A percentile compares a stretch with the other conserved stretches of the same genome.
phyloP scores from a whole-genome alignment of 2,888 invertebrate genomes.

The Metellina segmentata region DNA sequence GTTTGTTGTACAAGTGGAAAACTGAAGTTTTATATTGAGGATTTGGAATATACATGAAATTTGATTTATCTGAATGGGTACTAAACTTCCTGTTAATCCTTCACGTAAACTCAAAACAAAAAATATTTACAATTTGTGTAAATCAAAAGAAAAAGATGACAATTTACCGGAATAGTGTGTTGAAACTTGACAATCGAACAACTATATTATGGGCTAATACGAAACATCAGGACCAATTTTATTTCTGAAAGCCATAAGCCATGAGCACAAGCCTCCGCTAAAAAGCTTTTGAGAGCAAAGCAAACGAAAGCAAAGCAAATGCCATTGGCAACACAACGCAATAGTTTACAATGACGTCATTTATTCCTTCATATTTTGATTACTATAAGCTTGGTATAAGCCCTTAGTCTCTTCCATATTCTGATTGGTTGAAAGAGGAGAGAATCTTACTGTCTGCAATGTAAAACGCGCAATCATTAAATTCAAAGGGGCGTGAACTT shows the following conservation, averaged over 20 bases:
- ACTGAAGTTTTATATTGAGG: too few relatives aligned
- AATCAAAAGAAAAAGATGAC: neutral
- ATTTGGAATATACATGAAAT: too few relatives aligned
- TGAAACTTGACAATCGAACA: slow-evolving; percentile 32
- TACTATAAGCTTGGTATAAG: neutral
- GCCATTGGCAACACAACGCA: slow-evolving; percentile 53
- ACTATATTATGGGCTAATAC: neutral
- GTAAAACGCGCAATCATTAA: neutral
- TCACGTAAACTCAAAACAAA: neutral
- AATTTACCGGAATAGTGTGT: neutral
- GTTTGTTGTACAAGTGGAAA: too few relatives aligned
- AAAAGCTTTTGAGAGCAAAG: neutral
- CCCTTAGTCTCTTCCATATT: neutral
- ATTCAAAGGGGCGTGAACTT: neutral
- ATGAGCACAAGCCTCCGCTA: slow-evolving; percentile 27
- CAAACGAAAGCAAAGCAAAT: slow-evolving; percentile 42
- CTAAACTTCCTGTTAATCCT: neutral
- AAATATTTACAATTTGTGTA: neutral
- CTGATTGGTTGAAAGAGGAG: neutral
- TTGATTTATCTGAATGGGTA: neutral
- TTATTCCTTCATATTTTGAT: neutral
- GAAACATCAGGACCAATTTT: slow-evolving; percentile 37
- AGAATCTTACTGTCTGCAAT: neutral
- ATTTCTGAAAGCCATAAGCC: slow-evolving; percentile 25
- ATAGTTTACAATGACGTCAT: slow-evolving; percentile 46